Conservation (phyloP, 2,888 invertebrate genomes). For the Euzetes globulus region DNA sequence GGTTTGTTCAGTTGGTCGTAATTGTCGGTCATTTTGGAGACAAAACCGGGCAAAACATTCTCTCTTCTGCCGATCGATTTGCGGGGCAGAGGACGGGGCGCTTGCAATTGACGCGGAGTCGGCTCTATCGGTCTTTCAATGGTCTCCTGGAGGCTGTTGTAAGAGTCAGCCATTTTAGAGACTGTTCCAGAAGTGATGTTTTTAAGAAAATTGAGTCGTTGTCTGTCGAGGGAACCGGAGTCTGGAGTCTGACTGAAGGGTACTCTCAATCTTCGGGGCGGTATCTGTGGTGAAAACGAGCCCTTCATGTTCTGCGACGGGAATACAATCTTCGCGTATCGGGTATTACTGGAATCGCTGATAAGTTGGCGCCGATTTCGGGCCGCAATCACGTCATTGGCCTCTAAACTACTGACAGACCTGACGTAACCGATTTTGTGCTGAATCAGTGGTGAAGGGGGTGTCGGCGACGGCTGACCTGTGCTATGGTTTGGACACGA, state of each 20-base stretch:
- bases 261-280: background rate
- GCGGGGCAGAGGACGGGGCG: constrained; percentile 7
- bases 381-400: constrained; percentile 7
- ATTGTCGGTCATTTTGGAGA: constrained; percentile 39
- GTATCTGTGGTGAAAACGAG: constrained; percentile 8
- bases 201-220: constrained; percentile 36
- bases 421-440: background rate
- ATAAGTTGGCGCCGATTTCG: background rate
- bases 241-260: background rate
- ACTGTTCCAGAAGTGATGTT: constrained; percentile 40
- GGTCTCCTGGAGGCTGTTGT: constrained; percentile 37
- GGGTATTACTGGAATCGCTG: constrained; percentile 2
- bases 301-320: background rate
- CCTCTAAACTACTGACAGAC: background rate
- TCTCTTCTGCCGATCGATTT: constrained; percentile 1
- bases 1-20: constrained; percentile 37
- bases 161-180: constrained; percentile 39
- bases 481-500: background rate
- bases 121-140: constrained; percentile 1
- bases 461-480: background rate
- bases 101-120: constrained; percentile 18
- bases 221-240: constrained; percentile 36
- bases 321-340: constrained; percentile 9
- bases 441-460: background rate
- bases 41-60: constrained; percentile 38